These are phyloP conservation scores for Ormyrus labotus DNA, from an alignment of 2,888 invertebrate species.

Conservation along the genomic window DNA sequence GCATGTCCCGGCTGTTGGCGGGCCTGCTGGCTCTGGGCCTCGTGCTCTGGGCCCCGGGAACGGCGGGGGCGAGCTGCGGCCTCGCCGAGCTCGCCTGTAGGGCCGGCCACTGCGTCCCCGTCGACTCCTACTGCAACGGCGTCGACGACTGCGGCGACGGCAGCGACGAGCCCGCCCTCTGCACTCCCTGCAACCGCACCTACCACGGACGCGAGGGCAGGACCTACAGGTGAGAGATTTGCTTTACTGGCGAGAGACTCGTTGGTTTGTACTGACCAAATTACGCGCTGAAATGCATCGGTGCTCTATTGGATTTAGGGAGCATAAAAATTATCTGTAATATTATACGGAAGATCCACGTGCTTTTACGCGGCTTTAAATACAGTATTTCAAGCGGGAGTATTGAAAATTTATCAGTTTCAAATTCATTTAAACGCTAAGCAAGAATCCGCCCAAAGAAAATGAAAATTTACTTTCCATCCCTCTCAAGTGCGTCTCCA, in stretches of 20 bases:
- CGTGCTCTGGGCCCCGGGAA: background rate
- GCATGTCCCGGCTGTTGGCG: background rate
- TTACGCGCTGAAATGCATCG: no score
- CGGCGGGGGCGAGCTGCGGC: slow-evolving; percentile 79
- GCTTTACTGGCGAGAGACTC: background rate
- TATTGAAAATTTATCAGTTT: no score
- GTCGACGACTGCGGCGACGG: slow-evolving; percentile 89
- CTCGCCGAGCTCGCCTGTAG: slow-evolving; percentile 87
- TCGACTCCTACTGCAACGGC: slow-evolving; percentile 92
- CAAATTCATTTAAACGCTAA: no score
- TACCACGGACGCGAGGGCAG: slow-evolving; percentile 91
- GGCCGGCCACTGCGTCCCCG: slow-evolving; percentile 84
- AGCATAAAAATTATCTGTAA: no score
- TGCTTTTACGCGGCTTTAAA: no score
- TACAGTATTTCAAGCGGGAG: no score
- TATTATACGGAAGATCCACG: no score
- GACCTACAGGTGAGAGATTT: slow-evolving; percentile 75
- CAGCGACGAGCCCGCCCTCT: slow-evolving; percentile 89
- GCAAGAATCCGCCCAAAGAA: no score
- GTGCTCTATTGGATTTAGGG: no score
- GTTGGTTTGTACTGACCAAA: no score
- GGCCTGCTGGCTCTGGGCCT: slow-evolving; percentile 2
- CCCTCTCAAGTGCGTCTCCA: no score
- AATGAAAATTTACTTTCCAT: no score
- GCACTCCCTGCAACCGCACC: slow-evolving; percentile 91